Percentiles rank a stretch among this genome's conserved stretches.
phyloP scores from a whole-genome alignment of 2,113 vertebrate species.

The Corythaeola cristata region DNA sequence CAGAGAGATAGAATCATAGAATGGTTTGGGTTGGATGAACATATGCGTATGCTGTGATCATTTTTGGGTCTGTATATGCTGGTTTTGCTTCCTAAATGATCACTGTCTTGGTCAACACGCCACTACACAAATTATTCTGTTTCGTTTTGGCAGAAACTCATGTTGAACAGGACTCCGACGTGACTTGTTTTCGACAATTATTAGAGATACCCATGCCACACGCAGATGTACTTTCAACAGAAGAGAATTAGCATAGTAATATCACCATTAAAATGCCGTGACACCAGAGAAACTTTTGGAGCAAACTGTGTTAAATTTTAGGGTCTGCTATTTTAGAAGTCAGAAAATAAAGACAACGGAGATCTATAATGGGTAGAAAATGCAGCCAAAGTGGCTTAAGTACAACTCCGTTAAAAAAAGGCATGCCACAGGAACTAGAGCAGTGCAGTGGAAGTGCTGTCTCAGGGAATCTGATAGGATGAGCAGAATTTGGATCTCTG shows the following conservation, averaged over 20 bases:
- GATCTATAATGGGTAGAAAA: neutral
- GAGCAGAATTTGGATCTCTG: neutral
- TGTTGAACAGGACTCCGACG: neutral
- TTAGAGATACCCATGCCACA: neutral
- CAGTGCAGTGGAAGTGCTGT: neutral
- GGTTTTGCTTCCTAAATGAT: neutral
- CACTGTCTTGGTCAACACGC: neutral
- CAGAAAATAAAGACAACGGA: neutral
- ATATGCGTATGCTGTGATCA: neutral
- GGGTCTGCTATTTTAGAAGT: neutral
- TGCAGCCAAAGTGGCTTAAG: neutral
- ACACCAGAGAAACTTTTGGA: neutral
- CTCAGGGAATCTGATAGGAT: neutral
- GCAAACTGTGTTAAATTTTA: neutral
- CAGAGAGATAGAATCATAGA: neutral
- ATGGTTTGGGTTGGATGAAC: neutral
- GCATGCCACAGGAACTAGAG: neutral
- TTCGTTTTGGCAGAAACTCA: neutral
- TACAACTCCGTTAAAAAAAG: neutral
- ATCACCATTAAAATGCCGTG: neutral
- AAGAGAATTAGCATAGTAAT: neutral
- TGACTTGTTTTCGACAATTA: neutral
- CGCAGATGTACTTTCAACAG: neutral
- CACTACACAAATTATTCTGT: neutral
- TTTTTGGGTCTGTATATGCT: neutral